Conservation (phyloP, 1,140 invertebrate genomes). For the Cepaea nemoralis region DNA sequence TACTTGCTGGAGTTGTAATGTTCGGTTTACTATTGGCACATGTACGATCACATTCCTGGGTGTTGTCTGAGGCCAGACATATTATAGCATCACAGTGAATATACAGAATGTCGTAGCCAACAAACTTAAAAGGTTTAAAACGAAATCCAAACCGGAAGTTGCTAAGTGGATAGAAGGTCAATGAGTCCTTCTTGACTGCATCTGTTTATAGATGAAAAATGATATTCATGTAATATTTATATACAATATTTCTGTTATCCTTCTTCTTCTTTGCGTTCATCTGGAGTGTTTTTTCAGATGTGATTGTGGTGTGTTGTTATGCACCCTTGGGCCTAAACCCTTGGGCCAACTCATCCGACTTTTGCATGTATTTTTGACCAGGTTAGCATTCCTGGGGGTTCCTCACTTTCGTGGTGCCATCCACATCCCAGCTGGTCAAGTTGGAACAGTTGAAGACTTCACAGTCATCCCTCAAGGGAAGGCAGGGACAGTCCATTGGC, state of each 20-base stretch:
- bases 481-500: no score
- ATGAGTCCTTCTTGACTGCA: constrained; percentile 54
- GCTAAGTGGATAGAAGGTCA: constrained; percentile 57
- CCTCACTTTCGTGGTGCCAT: no score
- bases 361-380: no score
- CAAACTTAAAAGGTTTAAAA: constrained; percentile 61
- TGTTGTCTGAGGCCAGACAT: constrained; percentile 53
- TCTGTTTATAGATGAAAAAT: constrained; percentile 41
- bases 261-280: no score
- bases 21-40: constrained; percentile 50
- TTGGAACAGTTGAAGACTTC: no score
- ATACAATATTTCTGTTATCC: background rate
- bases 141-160: constrained; percentile 57
- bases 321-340: no score
- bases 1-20: background rate
- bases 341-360: no score
- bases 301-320: no score
- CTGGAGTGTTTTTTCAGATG: no score
- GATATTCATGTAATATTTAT: constrained; percentile 2
- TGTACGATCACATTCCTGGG: constrained; percentile 57
- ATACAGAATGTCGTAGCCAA: constrained; percentile 48
- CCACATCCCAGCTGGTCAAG: no score
- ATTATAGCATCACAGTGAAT: constrained; percentile 60
- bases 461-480: no score
- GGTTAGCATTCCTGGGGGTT: no score